phyloP scores from a whole-genome alignment of 2,797 vertebrate genomes.

The Chloroceryle amazona region DNA sequence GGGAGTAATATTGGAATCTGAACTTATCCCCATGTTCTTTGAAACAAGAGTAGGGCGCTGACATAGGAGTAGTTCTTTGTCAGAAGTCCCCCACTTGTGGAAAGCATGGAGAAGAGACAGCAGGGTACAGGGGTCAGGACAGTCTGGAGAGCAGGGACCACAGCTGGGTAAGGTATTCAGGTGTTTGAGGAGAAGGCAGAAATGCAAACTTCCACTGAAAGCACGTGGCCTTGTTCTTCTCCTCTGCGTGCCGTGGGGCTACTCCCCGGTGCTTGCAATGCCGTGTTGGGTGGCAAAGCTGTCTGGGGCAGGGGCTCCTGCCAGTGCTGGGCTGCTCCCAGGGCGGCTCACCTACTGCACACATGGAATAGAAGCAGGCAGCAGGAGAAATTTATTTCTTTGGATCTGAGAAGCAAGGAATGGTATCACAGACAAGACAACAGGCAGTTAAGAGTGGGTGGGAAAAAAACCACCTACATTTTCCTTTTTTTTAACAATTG shows the following conservation, averaged over 20 bases:
- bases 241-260: fast-evolving
- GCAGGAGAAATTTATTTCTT: background rate
- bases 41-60: background rate
- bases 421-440: background rate
- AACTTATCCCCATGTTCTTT: background rate
- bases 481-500: background rate
- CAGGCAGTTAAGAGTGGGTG: background rate
- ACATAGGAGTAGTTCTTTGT: background rate
- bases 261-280: fast-evolving
- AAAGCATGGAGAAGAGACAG: background rate
- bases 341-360: background rate
- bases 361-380: background rate
- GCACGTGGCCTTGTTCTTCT: background rate
- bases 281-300: fast-evolving
- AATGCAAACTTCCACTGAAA: background rate
- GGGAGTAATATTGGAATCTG: background rate
- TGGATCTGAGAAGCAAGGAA: background rate
- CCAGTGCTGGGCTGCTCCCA: background rate
- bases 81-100: background rate
- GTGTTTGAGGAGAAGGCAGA: background rate
- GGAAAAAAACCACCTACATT: background rate
- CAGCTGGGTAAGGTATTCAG: background rate
- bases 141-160: background rate
- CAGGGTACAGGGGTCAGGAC: background rate
- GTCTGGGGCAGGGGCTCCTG: background rate